Evolutionary conservation across 2,797 vertebrate genomes (phyloP).

Genomic region (Podarcis lilfordi): DNA sequence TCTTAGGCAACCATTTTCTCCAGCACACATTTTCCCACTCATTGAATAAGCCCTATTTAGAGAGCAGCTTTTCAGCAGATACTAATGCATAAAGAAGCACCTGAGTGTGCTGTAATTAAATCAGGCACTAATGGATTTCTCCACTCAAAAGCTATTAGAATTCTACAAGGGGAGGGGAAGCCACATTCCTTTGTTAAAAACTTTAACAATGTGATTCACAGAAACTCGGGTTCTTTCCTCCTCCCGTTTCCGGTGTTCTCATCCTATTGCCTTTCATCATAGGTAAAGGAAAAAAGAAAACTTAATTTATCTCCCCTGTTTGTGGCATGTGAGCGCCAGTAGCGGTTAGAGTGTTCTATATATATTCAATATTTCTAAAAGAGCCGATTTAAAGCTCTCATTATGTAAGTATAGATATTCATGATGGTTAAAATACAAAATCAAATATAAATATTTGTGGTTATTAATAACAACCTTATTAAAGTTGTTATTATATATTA

Average conservation of each 20-base stretch:
- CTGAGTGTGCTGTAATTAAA: not conserved
- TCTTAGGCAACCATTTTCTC: not conserved
- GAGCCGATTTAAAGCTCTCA: too few relatives aligned
- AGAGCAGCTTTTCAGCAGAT: not conserved
- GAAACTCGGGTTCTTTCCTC: not conserved
- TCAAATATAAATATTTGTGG: too few relatives aligned
- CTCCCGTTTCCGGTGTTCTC: not conserved
- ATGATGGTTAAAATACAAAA: too few relatives aligned
- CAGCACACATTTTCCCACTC: not conserved
- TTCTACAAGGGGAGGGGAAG: not conserved
- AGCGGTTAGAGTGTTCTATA: not conserved
- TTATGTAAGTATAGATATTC: too few relatives aligned
- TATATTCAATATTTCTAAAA: too few relatives aligned
- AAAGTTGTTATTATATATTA: too few relatives aligned
- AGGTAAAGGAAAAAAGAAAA: not conserved
- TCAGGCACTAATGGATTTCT: not conserved
- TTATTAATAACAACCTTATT: too few relatives aligned
- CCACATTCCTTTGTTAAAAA: not conserved
- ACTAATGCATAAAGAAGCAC: not conserved
- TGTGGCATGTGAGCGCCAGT: not conserved
- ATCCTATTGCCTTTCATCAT: not conserved
- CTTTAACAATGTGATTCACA: not conserved
- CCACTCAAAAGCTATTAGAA: not conserved
- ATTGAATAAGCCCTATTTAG: not conserved
- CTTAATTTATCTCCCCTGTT: not conserved